Base-by-base conservation (phyloP, 1,140 invertebrate genomes). In the Pseudomyrmex cubaensis region DNA sequence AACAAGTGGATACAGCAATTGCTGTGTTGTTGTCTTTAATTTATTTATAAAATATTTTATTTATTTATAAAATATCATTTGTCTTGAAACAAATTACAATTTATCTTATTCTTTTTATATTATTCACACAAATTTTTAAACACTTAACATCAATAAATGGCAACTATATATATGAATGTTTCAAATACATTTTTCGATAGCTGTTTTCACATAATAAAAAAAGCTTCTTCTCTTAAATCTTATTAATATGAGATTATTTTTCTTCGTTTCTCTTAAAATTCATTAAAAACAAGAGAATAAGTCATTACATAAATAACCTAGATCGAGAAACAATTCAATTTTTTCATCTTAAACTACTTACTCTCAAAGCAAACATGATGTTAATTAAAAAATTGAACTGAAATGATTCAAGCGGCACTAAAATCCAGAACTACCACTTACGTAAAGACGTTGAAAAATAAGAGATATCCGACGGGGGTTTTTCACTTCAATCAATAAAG, bases 271-370 rank as follows among this genome's bases (percentile, higher is more conserved):
- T 69, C 9, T 22, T 25, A 10, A 20, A 54, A 46, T 56, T 48
- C 10, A 15, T 25, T 61, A 2, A 12, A 9, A n/a, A 54, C 35
- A 7, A 35, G 35, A 35, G n/a, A 64, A 56, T 12, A 20, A n/a
- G 5, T 13, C 22, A 50, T 17, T 67, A 8, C n/a, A 54, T 35
- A 66, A 66, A 56, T 67, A 77, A 77, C 8, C 48, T 77, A 17
- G 54, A 66, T 54, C 22, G 12, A 66, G 20, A 35, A 35, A 35
- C 35, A 35, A 35, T 35, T 35, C 5, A 35, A 35, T 35, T 35
- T 35, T 35, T 35, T 35, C 35, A 35, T 35, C 35, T 35, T 35
- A 35, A 35, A 35, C 35, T 35, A 59, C 2, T 61, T 57, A 4
- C 17, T 50, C 22, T 50, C 17, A 15, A 50, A 22, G n/a, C n/a